Base-by-base conservation (phyloP, 2,113 vertebrate species). In the Carassius carassius region DNA sequence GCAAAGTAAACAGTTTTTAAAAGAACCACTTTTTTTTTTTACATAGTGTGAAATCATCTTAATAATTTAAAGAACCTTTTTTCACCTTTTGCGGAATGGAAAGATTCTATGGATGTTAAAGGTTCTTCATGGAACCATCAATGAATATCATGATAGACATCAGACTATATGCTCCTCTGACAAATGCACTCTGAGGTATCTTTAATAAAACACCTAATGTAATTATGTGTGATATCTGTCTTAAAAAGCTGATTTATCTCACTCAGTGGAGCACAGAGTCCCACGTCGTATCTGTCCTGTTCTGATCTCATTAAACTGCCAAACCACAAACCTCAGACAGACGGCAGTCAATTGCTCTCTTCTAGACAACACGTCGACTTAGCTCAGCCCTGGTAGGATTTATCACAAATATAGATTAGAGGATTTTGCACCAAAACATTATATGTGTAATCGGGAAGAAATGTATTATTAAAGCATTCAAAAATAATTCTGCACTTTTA, bases 241-340 rank as follows among this genome's bases (percentile, higher is more conserved):
- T 41, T 19, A 41, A 25, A 65, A 41, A 72, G 35, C 37, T 72
- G 35, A 72, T 41, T 41, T 44, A 41, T 72, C 5, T 47, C 73
- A 75, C 16, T 75, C 44, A 44, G 41, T 41, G 41, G 41, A 41
- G 41, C 8, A 41, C 41, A 47, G n/a, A 17, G 23, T 75, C 44
- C 72, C 72, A 49, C 29, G 35, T 9, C 9, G 19, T 70, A 35
- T 29, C 44, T 47, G 73, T 51, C 47, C 44, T 75, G 73, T 29
- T 75, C 73, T 51, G 73, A 49, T 74, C 73, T 49, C 44, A 75
- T 51, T 5, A 25, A 17, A 47, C 73, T 51, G 44, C 73, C 73
- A 75, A 75, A 75, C n/a, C 44, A 51, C 44, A 75, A 75, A 51
- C 41, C 44, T 75, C n/a, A 16, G 9, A 21, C 73, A 75, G 73